Evolutionary conservation across 2,113 vertebrate genomes (phyloP), one percentile per base, ranked within the genome.

Genomic region (Caranx ignobilis): DNA sequence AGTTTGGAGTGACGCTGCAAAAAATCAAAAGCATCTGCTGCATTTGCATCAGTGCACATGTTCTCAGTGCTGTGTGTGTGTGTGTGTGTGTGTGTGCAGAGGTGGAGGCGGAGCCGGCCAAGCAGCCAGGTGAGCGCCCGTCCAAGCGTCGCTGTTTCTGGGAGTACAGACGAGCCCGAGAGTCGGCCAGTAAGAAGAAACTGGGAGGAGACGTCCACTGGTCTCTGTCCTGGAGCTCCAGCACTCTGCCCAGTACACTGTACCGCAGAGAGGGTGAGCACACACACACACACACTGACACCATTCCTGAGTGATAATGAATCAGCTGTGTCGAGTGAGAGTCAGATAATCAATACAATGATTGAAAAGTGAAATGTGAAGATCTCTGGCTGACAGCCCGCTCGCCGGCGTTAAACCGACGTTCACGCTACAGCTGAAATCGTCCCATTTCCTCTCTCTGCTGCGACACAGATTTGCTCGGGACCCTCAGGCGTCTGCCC

Each of bases 191-290:
- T 0, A 94, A 93, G 81, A 93, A 89, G 88, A 92, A 89, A 2
- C 66, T 86, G 62, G 79, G 82, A 2, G 87, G 89, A 21, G 90
- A 91, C 61, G 90, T 91, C 50, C 91, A 88, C 86, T 95, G 94
- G 94, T 94, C 93, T 8, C 84, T 94, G 48, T 93, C 93, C 66
- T 95, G 94, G 94, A 94, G 93, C 87, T 94, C 92, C 85, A 94
- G 90, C 79, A 95, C 94, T 6, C 91, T 95, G 5, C 94, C 94
- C 68, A 95, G 94, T 87, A 95, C 93, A 0, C 90, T 95, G 65
- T 95, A 95, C 89, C 93, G 91, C 70, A n/a, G 93, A 60, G 93
- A 94, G 77, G 93, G 93, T 90, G 83, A 92, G 83, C 1, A 47
- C 54, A 41, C 39, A 41, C 39, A 41, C 39, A 55, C 52, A 26